Conservation (phyloP, 2,888 invertebrate species). For the Pristionchus exspectatus region DNA sequence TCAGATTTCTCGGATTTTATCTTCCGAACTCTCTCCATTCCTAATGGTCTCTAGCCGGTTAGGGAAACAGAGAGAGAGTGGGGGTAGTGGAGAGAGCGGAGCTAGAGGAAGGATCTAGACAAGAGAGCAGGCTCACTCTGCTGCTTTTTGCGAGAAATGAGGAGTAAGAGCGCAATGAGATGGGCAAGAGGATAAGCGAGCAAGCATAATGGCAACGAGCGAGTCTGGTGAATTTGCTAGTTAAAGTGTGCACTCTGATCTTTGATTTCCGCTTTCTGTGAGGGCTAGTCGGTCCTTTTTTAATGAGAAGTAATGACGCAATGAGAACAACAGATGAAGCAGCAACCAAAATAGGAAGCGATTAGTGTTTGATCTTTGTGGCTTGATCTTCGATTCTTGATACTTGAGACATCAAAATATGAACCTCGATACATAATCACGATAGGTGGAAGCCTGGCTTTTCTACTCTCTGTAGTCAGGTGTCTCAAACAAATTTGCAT, state of each 20-base stretch:
- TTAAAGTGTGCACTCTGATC: not conserved
- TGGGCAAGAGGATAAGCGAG: not conserved
- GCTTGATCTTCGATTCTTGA: no score
- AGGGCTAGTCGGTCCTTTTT: no score
- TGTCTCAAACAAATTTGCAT: no score
- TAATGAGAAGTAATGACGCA: no score
- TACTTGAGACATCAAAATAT: no score
- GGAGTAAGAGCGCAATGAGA: conserved; percentile 10
- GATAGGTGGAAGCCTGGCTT: no score
- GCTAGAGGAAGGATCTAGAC: not conserved
- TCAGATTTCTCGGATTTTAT: conserved; percentile 42
- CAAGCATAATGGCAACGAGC: not conserved
- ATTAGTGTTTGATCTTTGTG: no score
- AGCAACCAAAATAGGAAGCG: no score
- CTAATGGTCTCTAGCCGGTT: not conserved
- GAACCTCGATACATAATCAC: no score
- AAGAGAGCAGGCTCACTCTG: not conserved
- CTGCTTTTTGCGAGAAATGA: conserved; percentile 6
- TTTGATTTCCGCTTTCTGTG: not conserved
- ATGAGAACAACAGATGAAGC: no score
- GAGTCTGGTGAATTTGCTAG: no score
- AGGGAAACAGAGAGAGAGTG: not conserved
- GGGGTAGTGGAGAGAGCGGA: not conserved
- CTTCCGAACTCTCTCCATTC: not conserved
- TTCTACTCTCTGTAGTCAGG: no score